Conservation (phyloP, 2,797 vertebrate genomes). For the Clarias pachynema region DNA sequence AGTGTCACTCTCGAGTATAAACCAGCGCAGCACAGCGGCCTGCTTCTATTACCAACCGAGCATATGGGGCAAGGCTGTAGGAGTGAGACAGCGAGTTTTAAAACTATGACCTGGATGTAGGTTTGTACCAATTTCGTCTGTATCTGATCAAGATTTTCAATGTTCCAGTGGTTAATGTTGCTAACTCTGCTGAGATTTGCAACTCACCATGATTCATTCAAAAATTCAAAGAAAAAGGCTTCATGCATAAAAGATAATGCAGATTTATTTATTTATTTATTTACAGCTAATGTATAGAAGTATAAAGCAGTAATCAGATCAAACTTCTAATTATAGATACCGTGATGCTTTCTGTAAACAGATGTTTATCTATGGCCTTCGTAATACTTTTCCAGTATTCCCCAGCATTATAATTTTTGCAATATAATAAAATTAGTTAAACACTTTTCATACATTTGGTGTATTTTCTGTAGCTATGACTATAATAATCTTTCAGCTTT, state of each 20-base stretch:
- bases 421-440: not conserved
- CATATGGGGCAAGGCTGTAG: conserved; percentile 38
- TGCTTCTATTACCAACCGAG: conserved; percentile 47
- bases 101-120: conserved; percentile 42
- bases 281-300: not conserved
- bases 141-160: not conserved
- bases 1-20: conserved; percentile 67
- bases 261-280: not conserved
- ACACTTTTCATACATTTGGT: not conserved
- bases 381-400: not conserved
- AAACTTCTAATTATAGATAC: not conserved
- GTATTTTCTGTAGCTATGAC: not conserved
- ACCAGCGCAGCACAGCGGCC: conserved; percentile 36
- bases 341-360: not conserved
- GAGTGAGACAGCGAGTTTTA: conserved; percentile 24
- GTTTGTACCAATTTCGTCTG: not conserved
- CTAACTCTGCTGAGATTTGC: not conserved
- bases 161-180: not conserved
- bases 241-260: not conserved
- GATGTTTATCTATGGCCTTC: not conserved
- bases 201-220: not conserved
- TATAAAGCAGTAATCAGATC: not conserved
- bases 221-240: not conserved
- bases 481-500: not conserved
- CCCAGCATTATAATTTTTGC: not conserved